These are phyloP conservation scores for Cheilosia scutellata DNA, from an alignment of 2,888 invertebrate genomes.

Conservation along the genomic window DNA sequence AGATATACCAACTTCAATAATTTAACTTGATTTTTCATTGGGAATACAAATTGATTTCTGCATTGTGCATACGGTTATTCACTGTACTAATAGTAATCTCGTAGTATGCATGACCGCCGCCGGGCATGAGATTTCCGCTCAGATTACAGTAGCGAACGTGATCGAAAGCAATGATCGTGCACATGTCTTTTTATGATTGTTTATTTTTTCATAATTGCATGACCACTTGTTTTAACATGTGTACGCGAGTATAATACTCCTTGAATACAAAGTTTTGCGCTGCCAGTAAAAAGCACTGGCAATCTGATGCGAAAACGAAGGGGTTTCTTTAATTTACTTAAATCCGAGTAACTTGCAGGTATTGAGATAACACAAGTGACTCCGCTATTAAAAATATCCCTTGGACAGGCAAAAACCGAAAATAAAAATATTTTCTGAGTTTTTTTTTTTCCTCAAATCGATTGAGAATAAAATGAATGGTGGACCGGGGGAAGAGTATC, in stretches of 20 bases:
- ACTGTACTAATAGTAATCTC: neutral
- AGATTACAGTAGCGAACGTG: conserved; percentile 53
- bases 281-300: neutral
- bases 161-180: conserved; percentile 25
- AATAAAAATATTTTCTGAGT: neutral
- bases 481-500: conserved; percentile 40
- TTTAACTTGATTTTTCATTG: too few relatives aligned
- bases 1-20: too few relatives aligned
- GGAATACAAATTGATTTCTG: too few relatives aligned
- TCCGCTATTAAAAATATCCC: conserved; percentile 26
- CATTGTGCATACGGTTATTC: neutral
- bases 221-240: conserved; percentile 33
- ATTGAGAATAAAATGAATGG: conserved; percentile 60
- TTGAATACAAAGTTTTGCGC: neutral
- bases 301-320: neutral
- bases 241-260: neutral
- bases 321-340: too few relatives aligned
- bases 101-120: neutral
- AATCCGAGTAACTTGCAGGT: neutral
- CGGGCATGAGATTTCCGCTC: conserved; percentile 30
- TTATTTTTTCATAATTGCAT: conserved; percentile 37
- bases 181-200: conserved; percentile 9
- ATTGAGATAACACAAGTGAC: conserved; percentile 18
- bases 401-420: neutral
- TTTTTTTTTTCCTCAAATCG: conserved; percentile 38